Evolutionary conservation across 1,140 invertebrate genomes (phyloP).

Genomic region (Drosophila murphyi): DNA sequence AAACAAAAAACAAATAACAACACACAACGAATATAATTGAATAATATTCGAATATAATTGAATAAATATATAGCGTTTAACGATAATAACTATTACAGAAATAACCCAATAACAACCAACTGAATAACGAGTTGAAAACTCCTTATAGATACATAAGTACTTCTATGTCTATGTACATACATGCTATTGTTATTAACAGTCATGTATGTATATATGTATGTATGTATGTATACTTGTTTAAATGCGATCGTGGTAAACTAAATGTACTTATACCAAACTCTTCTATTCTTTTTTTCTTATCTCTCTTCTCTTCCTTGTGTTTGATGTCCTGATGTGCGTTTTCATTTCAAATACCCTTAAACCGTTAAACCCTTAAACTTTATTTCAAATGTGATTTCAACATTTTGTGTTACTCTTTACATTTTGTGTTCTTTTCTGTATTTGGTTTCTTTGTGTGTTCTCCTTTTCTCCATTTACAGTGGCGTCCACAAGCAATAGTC

Average conservation of each 20-base stretch:
- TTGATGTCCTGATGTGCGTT: constrained; percentile 43
- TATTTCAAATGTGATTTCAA: constrained; percentile 19
- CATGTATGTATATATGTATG: constrained; percentile 7
- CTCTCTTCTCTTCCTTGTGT: constrained; percentile 76
- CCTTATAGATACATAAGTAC: constrained; percentile 31
- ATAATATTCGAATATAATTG: constrained; percentile 20
- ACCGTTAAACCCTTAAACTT: constrained; percentile 13
- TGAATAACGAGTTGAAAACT: constrained; percentile 1
- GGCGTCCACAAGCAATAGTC: constrained; percentile 96
- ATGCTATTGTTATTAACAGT: constrained; percentile 9
- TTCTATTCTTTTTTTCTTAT: constrained; percentile 76
- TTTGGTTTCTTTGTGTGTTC: constrained; percentile 36
- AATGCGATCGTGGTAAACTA: constrained; percentile 57
- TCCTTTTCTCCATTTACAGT: constrained; percentile 87
- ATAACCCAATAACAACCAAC: constrained; percentile 20
- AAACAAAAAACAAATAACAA: constrained; percentile 15
- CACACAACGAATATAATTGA: constrained; percentile 17
- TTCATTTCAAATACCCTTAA: constrained; percentile 6
- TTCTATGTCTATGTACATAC: constrained; percentile 38
- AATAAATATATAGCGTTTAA: neutral
- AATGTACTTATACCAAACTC: constrained; percentile 77
- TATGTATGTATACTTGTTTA: neutral
- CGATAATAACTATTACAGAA: constrained; percentile 9
- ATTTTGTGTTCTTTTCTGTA: constrained; percentile 22
- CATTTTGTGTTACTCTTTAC: constrained; percentile 5